Evolutionary conservation across 2,888 invertebrate species (phyloP).

Genomic region (Serripes groenlandicus): DNA sequence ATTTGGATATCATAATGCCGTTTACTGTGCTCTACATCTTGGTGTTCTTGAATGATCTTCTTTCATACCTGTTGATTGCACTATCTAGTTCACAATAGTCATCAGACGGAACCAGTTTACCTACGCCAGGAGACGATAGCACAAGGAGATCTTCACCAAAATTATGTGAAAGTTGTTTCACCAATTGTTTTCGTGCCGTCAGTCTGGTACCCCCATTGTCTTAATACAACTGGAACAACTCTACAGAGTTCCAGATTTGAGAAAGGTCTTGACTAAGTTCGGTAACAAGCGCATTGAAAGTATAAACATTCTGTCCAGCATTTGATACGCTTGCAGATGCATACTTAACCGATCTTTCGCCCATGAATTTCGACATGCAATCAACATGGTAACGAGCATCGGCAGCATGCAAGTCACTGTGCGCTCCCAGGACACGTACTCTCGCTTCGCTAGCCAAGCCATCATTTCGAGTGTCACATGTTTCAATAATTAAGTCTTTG

Average conservation of each 20-base stretch:
- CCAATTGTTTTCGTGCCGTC: not conserved
- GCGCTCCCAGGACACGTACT: not conserved
- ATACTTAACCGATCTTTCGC: not conserved
- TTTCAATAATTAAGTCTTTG: not conserved
- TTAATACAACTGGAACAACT: not conserved
- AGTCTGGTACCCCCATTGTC: not conserved
- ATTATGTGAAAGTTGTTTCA: not conserved
- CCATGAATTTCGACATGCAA: not conserved
- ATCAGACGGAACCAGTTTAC: not conserved
- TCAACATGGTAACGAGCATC: not conserved
- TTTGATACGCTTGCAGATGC: too few relatives aligned
- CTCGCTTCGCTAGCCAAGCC: not conserved
- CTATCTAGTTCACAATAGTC: not conserved
- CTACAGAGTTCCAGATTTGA: not conserved
- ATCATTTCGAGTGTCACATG: not conserved
- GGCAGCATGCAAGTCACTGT: not conserved
- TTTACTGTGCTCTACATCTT: too few relatives aligned
- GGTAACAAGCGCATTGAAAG: too few relatives aligned
- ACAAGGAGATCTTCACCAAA: constrained; percentile 1
- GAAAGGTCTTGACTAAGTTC: not conserved
- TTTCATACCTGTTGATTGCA: too few relatives aligned
- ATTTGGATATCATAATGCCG: not conserved
- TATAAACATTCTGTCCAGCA: too few relatives aligned
- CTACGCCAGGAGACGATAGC: not conserved
- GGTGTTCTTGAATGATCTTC: too few relatives aligned